Base-by-base conservation (phyloP, 2,113 vertebrate species). In the Probosciger aterrimus region DNA sequence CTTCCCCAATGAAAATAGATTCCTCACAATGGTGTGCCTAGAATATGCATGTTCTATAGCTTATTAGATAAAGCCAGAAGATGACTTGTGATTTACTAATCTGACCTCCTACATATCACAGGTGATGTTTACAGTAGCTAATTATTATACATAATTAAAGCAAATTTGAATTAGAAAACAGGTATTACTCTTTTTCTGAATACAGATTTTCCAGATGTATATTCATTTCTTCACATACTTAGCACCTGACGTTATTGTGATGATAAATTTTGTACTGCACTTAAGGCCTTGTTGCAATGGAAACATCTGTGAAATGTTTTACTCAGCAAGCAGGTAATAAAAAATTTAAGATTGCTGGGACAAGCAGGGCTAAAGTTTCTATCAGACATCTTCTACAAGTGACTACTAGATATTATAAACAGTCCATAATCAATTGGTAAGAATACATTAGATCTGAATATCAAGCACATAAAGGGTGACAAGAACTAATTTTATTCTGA, bases 401-500 rank as follows among this genome's bases (percentile, higher is more conserved):
- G 39, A 69, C 30, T 70, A 46, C 23, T 50, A 37, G 41, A 87
- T 41, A 33, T 65, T 70, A 30, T 23, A 88, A 86, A 71, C 5
- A 33, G 33, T 28, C 24, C 6, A 7, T 39, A 76, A 46, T 33
- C 17, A 92, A 68, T 28, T 41, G 17, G 11, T 46, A 96, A n/a
- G 47, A 57, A 53, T 20, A 68, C 7, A 67, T 60, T 35, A 85
- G n/a, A 44, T 94, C 74, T 90, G 22, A 92, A 90, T 92, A 79
- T 86, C 74, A 94, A 80, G 63, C 15, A 30, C 17, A 10, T 43
- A 62, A 37, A 68, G 18, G 18, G 27, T 68, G 53, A 88, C n/a
- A 95, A 73, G n/a, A 92, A 80, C 87, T 88, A 93, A 84, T 96
- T 96, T 93, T 86, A 43, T 94, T 96, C 19, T 24, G 24, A 35